A percentile compares a stretch with the other conserved stretches of the same genome.
Conservation (phyloP, 2,888 invertebrate species). For the Deroplatys truncata region DNA sequence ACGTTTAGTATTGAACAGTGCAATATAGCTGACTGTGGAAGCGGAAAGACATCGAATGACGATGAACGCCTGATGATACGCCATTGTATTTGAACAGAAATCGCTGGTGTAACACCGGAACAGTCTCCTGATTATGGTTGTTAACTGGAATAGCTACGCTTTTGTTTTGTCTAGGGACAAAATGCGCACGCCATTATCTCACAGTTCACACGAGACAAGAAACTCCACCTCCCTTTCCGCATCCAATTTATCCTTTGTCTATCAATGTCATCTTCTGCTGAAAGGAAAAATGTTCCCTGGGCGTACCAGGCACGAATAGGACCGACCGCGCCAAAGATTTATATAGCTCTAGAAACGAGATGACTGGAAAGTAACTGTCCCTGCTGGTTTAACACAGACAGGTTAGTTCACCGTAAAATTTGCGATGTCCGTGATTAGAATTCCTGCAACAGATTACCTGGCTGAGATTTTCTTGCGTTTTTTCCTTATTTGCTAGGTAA, state of each 20-base stretch:
- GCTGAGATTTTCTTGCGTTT: too few relatives aligned
- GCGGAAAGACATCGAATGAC: too few relatives aligned
- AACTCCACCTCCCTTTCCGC: background rate
- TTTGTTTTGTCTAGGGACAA: background rate
- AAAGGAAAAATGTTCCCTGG: background rate
- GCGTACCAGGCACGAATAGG: background rate
- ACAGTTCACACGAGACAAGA: background rate
- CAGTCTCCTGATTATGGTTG: background rate
- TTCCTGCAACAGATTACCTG: too few relatives aligned
- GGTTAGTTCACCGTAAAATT: too few relatives aligned
- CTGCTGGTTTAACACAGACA: background rate
- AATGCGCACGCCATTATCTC: background rate
- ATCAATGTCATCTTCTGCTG: conserved; percentile 15
- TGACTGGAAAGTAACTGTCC: background rate
- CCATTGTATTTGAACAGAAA: background rate
- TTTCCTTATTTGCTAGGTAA: too few relatives aligned
- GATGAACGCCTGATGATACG: too few relatives aligned
- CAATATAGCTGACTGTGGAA: too few relatives aligned
- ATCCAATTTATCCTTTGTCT: conserved; percentile 28
- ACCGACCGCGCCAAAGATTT: background rate
- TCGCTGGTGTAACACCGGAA: background rate
- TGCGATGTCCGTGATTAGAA: too few relatives aligned
- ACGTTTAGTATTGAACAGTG: too few relatives aligned
- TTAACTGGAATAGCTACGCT: background rate
- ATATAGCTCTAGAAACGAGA: background rate